These are phyloP conservation scores for Phylloscopus collybita DNA, from an alignment of 2,797 vertebrate genomes.

Conservation along the genomic window DNA sequence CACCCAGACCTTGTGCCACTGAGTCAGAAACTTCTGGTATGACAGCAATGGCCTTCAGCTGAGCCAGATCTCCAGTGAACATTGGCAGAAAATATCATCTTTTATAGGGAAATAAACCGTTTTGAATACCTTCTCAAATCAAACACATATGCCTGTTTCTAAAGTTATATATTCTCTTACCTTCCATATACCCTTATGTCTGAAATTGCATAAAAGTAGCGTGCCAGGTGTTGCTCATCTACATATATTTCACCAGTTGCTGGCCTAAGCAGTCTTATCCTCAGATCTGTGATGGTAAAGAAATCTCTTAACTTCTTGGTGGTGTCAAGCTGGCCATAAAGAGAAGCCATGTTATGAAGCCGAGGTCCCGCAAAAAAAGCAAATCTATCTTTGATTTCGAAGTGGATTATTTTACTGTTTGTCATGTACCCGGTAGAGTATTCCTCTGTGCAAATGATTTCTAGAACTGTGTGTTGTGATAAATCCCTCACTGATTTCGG, in stretches of 20 bases:
- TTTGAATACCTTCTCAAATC: background rate
- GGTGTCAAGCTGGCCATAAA: constrained; percentile 97
- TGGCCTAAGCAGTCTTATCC: constrained; percentile 91
- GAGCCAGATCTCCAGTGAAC: background rate
- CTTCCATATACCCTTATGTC: constrained; percentile 98
- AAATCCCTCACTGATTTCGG: constrained; percentile 94
- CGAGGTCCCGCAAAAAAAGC: constrained; percentile 95
- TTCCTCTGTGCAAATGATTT: constrained; percentile 99
- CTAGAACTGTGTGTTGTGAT: constrained; percentile 91
- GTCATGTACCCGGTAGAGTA: constrained; percentile 95
- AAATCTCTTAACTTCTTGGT: constrained; percentile 98
- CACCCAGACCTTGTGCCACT: background rate
- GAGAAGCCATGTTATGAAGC: constrained; percentile 97
- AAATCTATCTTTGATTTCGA: constrained; percentile 98
- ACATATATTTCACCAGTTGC: constrained; percentile 95
- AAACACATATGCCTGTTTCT: background rate
- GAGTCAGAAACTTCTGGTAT: background rate
- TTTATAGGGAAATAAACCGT: background rate
- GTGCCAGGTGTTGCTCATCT: constrained; percentile 91
- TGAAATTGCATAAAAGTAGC: constrained; percentile 99
- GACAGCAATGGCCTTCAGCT: background rate
- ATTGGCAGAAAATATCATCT: background rate
- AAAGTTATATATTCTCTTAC: constrained; percentile 79
- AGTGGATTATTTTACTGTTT: constrained; percentile 96
- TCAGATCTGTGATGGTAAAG: constrained; percentile 97